Conservation (phyloP, 2,888 invertebrate species). For the Pharmacophagus antenor region DNA sequence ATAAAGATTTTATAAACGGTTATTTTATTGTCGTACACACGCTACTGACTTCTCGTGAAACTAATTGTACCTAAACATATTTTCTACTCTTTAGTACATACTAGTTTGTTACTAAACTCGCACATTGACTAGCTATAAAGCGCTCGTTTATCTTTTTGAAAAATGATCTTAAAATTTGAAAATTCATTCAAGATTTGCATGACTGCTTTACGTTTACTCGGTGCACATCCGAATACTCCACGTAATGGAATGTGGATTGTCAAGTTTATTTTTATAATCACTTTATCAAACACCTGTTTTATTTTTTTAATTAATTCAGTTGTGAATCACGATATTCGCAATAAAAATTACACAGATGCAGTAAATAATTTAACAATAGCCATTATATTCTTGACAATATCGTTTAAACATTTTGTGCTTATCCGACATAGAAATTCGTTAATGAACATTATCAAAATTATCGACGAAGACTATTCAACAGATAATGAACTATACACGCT, state of each 20-base stretch:
- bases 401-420: slow-evolving; percentile 47
- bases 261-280: slow-evolving; percentile 17
- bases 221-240: slow-evolving; percentile 18
- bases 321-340: slow-evolving; percentile 43
- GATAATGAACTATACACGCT: slow-evolving; percentile 36
- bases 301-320: slow-evolving; percentile 42
- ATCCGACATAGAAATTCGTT: slow-evolving; percentile 42
- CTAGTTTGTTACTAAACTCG: not conserved
- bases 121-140: too few relatives aligned
- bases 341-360: slow-evolving; percentile 44
- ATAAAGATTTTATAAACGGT: not conserved
- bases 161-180: slow-evolving; percentile 19
- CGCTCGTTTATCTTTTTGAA: not conserved
- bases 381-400: slow-evolving; percentile 45
- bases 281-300: slow-evolving; percentile 15
- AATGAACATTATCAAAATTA: slow-evolving; percentile 38
- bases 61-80: not conserved
- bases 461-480: slow-evolving; percentile 49
- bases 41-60: not conserved
- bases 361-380: slow-evolving; percentile 49
- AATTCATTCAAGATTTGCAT: slow-evolving; percentile 12
- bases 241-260: slow-evolving; percentile 25
- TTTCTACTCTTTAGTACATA: not conserved
- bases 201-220: slow-evolving; percentile 9
- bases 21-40: slow-evolving; percentile 2